Percentiles rank a stretch among this genome's conserved stretches.
These are phyloP conservation scores for Apis cerana DNA, from an alignment of 1,140 invertebrate species.

Conservation along the genomic window DNA sequence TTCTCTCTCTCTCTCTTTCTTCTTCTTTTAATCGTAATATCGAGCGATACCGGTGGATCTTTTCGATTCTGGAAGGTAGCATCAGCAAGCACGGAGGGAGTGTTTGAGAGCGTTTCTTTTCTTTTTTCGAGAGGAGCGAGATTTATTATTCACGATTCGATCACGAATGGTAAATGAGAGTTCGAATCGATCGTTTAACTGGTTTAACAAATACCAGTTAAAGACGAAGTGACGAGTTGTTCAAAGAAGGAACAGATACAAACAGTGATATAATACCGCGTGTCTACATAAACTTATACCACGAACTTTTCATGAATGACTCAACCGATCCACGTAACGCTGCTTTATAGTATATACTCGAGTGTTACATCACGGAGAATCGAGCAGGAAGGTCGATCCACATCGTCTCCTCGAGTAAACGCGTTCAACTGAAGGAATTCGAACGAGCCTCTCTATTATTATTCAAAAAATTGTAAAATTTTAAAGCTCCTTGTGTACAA, in stretches of 20 bases:
- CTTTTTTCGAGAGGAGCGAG: no score
- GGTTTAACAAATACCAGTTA: no score
- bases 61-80: no score
- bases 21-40: not conserved
- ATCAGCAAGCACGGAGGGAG: no score
- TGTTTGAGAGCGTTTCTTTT: no score
- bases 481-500: no score
- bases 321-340: constrained; percentile 20
- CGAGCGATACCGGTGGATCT: not conserved
- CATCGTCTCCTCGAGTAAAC: not conserved
- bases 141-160: no score
- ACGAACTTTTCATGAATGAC: constrained; percentile 27
- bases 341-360: not conserved
- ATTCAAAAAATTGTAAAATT: no score
- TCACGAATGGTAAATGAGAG: no score
- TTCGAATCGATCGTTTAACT: no score
- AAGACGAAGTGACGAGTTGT: not conserved
- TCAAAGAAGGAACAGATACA: not conserved
- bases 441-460: no score
- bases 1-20: no score
- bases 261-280: not conserved
- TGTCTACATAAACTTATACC: not conserved
- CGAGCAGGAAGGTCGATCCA: constrained; percentile 8
- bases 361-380: constrained; percentile 21
- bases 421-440: not conserved